phyloP scores from a whole-genome alignment of 2,113 vertebrate species.

The Atlantisia rogersi region DNA sequence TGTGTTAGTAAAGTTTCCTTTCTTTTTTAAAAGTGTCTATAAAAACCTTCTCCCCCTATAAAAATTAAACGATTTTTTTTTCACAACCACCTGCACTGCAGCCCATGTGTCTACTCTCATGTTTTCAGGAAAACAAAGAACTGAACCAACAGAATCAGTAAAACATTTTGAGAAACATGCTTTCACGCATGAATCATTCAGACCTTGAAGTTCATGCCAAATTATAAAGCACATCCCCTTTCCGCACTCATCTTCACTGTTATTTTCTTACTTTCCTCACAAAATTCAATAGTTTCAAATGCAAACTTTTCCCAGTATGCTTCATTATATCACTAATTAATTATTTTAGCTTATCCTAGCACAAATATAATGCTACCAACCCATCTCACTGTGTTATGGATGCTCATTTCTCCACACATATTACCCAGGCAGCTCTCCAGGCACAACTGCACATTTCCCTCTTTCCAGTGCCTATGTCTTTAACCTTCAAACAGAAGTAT shows the following conservation, averaged over 20 bases:
- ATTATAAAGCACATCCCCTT: not conserved
- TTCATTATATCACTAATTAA: not conserved
- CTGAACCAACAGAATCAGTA: not conserved
- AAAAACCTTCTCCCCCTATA: not conserved
- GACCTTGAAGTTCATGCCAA: not conserved
- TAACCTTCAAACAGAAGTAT: not conserved
- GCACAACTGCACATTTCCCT: not conserved
- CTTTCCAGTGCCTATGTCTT: not conserved
- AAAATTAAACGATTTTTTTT: not conserved
- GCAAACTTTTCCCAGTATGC: not conserved
- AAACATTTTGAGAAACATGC: not conserved
- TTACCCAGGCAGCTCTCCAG: not conserved
- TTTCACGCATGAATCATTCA: not conserved
- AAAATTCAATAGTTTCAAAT: not conserved
- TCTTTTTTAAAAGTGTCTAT: not conserved
- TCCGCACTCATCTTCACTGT: not conserved
- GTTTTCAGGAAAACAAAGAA: not conserved
- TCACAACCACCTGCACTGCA: not conserved
- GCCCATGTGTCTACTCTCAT: not conserved
- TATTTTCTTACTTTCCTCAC: not conserved
- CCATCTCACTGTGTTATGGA: not conserved
- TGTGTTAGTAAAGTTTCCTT: not conserved
- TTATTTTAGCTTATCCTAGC: not conserved
- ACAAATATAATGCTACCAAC: not conserved
- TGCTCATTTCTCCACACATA: not conserved